Evolutionary conservation across 2,888 invertebrate species (phyloP), one percentile per base, ranked within the genome.

Genomic region (Oscheius sp.): DNA sequence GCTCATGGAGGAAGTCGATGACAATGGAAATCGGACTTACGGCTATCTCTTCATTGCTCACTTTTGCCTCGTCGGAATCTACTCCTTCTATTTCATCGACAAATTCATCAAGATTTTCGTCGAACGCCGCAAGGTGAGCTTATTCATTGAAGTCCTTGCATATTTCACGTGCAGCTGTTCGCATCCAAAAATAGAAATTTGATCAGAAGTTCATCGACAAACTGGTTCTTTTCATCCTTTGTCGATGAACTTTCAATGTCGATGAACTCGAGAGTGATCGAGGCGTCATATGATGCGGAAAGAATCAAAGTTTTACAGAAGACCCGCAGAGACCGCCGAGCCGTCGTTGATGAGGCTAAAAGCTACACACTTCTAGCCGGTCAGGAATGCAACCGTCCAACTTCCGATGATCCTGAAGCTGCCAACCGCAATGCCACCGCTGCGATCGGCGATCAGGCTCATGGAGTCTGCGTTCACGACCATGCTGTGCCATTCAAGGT

Each of bases 1-100:
- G 6, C 70, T 80, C 2, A 34, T 78, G 3, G 76, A 75, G 2
- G 71, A 73, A 58, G 71, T 69, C 10, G 74, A 78, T 17, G 72
- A 68, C 23, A 27, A 73, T 12, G 79, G 79, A n/a, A 17, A 78
- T 25, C 71, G 72, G 15, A 79, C 77, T 5, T 79, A 84, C 55
- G 75, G 71, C 10, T 87, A 87, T 74, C 79, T 88, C 31, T 86
- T 84, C 81, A 89, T 89, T 78, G 88, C 89, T 1, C 84, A 89
- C 29, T 87, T 89, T n/a, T 88, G 90, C 2, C 87, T 90, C 73
- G 86, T 88, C 50, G 91, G 90, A 27, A 89, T 91, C 61, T 91
- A 91, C 87, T 82, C 90, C 29, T 91, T 91, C 86, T 91, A 90
- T 82, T 87, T 90, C 84, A 88, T 89, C 34, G 91, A 91, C 84